These are phyloP conservation scores for Sitta carolinensis DNA, from an alignment of 2,797 vertebrate species.

Conservation along the genomic window DNA sequence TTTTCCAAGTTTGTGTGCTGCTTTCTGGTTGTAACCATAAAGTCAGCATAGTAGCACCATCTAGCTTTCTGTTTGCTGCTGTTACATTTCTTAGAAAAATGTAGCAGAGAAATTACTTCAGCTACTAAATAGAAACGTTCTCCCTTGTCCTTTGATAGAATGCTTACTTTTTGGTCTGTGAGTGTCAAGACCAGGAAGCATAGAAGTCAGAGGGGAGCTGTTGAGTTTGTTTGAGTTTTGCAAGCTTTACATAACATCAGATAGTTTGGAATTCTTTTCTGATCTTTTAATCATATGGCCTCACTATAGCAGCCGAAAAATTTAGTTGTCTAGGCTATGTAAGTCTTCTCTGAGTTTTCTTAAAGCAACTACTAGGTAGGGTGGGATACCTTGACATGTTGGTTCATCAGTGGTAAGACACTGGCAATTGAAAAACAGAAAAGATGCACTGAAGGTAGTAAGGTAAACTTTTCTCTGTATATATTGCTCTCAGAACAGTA, in stretches of 20 bases:
- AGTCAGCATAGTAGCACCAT: conserved; percentile 41
- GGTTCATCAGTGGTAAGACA: neutral
- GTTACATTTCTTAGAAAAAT: neutral
- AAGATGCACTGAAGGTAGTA: neutral
- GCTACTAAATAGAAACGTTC: neutral
- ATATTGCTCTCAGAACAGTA: neutral
- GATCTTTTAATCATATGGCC: neutral
- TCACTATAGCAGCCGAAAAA: neutral
- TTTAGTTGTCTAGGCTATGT: neutral
- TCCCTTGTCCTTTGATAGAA: neutral
- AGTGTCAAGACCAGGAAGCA: neutral
- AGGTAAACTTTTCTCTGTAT: neutral
- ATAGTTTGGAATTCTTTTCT: neutral
- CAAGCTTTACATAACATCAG: neutral
- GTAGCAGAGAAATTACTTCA: neutral
- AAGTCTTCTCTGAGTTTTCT: neutral
- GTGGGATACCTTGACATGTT: neutral
- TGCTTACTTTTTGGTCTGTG: neutral
- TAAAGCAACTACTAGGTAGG: neutral
- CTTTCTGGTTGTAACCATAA: neutral
- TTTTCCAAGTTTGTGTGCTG: neutral
- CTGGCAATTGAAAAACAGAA: neutral
- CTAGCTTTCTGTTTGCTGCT: conserved; percentile 39
- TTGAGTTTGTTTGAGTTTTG: neutral
- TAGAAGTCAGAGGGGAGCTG: neutral